These are phyloP conservation scores for Kryptopterus vitreolus DNA, from an alignment of 2,797 vertebrate genomes.

Conservation along the genomic window DNA sequence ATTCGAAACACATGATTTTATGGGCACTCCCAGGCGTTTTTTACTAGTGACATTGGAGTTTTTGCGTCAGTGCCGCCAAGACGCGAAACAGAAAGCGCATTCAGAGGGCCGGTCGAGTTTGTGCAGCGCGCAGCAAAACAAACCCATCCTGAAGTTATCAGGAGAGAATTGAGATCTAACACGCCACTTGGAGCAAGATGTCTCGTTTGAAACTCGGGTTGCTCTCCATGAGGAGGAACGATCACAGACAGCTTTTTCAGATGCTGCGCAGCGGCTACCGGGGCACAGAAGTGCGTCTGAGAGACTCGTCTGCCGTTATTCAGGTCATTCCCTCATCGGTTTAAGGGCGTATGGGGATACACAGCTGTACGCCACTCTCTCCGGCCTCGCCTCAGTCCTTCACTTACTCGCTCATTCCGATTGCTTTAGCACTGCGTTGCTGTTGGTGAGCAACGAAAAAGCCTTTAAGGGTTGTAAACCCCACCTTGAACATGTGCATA, in stretches of 20 bases:
- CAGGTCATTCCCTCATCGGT: slow-evolving; percentile 36
- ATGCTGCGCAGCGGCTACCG: slow-evolving; percentile 27
- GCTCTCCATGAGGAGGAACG: not conserved
- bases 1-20: slow-evolving; percentile 54
- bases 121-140: not conserved
- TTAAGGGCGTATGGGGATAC: slow-evolving; percentile 32
- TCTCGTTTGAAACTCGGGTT: not conserved
- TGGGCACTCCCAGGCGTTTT: slow-evolving; percentile 35
- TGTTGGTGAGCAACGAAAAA: slow-evolving; percentile 3
- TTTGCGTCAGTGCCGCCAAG: slow-evolving; percentile 34
- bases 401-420: slow-evolving; percentile 40
- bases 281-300: not conserved
- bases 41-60: slow-evolving; percentile 27
- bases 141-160: not conserved
- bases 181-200: not conserved
- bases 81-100: slow-evolving; percentile 30
- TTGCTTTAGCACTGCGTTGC: slow-evolving; percentile 22
- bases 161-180: too few relatives aligned
- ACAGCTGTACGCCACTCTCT: slow-evolving; percentile 37
- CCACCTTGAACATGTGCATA: slow-evolving; percentile 27
- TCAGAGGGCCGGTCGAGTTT: not conserved
- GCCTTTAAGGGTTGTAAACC: slow-evolving; percentile 17
- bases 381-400: slow-evolving; percentile 33
- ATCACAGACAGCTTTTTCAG: slow-evolving; percentile 40
- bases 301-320: slow-evolving; percentile 24